phyloP scores from a whole-genome alignment of 2,888 invertebrate genomes.

The Lingula anatina region DNA sequence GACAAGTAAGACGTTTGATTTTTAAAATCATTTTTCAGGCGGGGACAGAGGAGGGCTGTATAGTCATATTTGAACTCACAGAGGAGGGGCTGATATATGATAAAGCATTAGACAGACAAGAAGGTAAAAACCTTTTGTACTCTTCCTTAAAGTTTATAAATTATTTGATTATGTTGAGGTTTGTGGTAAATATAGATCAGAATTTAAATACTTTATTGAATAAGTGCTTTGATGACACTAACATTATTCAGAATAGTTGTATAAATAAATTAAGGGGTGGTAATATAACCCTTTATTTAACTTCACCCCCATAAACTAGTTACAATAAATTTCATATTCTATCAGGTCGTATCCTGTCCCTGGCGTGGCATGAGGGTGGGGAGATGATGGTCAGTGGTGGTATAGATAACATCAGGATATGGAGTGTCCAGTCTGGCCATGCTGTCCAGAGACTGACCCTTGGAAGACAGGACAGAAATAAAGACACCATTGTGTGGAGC shows the following conservation, averaged over 20 bases:
- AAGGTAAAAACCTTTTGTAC: constrained; percentile 63
- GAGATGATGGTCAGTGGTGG: constrained; percentile 73
- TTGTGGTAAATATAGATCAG: background rate
- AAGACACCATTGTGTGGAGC: constrained; percentile 81
- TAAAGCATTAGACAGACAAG: constrained; percentile 81
- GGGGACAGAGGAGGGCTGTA: constrained; percentile 88
- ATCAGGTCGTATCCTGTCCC: constrained; percentile 70
- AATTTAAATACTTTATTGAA: background rate
- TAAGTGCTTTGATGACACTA: background rate
- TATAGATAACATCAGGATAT: constrained; percentile 75
- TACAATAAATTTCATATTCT: constrained; percentile 1
- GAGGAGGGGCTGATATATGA: constrained; percentile 67
- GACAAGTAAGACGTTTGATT: too few species aligned
- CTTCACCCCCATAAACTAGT: too few species aligned
- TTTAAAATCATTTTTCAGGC: too few species aligned
- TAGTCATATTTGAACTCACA: constrained; percentile 72
- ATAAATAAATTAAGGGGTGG: too few species aligned
- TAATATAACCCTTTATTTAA: too few species aligned
- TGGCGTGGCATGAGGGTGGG: constrained; percentile 76
- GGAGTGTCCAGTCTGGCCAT: constrained; percentile 79
- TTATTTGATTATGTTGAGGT: too few species aligned
- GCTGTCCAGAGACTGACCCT: constrained; percentile 77
- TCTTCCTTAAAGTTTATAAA: too few species aligned
- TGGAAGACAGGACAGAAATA: constrained; percentile 61
- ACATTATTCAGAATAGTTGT: too few species aligned